Percentiles rank a stretch among this genome's conserved stretches.
Evolutionary conservation across 2,113 vertebrate genomes (phyloP).

Genomic region (Chaetops frenatus): DNA sequence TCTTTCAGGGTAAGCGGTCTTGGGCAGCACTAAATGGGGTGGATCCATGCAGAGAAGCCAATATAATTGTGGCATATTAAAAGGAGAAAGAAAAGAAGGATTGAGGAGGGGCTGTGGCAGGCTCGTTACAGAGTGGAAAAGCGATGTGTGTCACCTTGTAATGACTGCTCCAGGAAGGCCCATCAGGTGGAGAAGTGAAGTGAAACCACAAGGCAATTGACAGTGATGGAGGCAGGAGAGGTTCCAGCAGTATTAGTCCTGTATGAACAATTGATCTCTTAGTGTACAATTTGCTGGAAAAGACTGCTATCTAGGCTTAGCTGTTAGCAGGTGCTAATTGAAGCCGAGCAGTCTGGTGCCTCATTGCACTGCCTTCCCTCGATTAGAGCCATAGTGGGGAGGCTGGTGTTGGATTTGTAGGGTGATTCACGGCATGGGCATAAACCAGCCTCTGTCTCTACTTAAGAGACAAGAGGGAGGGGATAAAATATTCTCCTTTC

Average conservation of each 20-base stretch:
- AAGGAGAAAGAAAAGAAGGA: not conserved
- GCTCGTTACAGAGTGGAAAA: not conserved
- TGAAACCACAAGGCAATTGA: not conserved
- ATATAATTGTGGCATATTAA: constrained; percentile 10
- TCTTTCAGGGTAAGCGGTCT: not conserved
- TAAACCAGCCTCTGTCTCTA: not conserved
- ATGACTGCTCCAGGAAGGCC: not conserved
- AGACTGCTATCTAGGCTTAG: not conserved
- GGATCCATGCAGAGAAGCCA: constrained; percentile 19
- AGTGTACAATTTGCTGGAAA: not conserved
- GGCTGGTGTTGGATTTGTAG: not conserved
- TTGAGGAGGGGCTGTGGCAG: not conserved
- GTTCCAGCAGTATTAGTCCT: not conserved
- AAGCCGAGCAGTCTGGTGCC: not conserved
- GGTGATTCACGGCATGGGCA: not conserved
- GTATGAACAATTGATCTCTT: not conserved
- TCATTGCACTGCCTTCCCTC: not conserved
- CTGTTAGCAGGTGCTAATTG: not conserved
- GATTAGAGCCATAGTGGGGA: not conserved
- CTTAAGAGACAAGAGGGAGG: not conserved
- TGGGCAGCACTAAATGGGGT: not conserved
- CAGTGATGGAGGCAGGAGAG: not conserved
- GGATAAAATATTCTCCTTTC: not conserved
- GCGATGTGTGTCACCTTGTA: not conserved
- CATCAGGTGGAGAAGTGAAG: constrained; percentile 11